Base-by-base conservation (phyloP, 2,113 vertebrate genomes). In the Heterocephalus glaber region DNA sequence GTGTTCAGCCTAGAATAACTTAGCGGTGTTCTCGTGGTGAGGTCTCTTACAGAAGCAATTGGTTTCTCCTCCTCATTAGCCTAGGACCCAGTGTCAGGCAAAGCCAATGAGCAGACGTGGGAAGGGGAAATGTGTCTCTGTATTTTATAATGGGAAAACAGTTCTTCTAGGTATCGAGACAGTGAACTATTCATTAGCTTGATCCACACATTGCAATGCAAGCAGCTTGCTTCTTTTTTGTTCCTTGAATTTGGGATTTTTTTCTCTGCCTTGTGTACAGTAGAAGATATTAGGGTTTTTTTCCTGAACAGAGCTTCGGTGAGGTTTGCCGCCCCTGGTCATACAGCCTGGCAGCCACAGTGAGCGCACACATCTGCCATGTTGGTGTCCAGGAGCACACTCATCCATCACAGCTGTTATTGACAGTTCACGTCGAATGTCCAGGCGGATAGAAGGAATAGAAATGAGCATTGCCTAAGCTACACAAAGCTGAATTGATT, bases 11-110 rank as follows among this genome's bases (percentile, higher is more conserved):
- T 33, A 44, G 35, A 70, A 47, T 41, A 41, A 28, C 33, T 82
- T n/a, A 80, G 12, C 4, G 0, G 4, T 84, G 3, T 12, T 24
- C 19, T 22, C 0, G 1, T 6, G 58, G 0, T 28, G 16, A 26
- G 41, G 28, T 16, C 14, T 66, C 63, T 92, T 60, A 49, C 6
- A 63, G n/a, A 79, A 61, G 6, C 8, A 44, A 41, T 9, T 33
- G 19, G 47, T 61, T 7, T 65, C 30, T 77, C 35, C 10, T 89
- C 6, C 38, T 60, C 7, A 0, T 66, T n/a, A 95, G 20, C 20
- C 41, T 61, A 20, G 49, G 79, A 61, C 13, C 20, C 5, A 47
- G 5, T 3, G 24, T 89, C 11, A 30, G 0, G 12, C 33, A 92
- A 79, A 95, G 17, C 2, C 54, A 61, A 24, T 28, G 7, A 66